phyloP scores from a whole-genome alignment of 2,888 invertebrate genomes.

The Bellardia pandia region DNA sequence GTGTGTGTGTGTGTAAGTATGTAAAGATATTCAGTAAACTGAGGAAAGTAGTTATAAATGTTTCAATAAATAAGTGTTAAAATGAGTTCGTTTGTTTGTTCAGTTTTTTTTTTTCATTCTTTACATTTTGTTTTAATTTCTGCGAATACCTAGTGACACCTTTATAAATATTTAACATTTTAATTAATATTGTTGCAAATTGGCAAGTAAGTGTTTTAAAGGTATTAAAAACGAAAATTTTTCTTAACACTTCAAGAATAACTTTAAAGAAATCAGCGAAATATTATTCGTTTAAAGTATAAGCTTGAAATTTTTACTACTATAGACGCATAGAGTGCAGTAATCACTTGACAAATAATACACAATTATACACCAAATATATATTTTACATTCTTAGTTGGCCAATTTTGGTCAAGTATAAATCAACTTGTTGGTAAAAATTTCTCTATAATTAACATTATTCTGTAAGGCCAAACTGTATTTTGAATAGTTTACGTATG shows the following conservation, averaged over 20 bases:
- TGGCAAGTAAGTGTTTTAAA: not conserved
- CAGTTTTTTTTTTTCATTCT: not conserved
- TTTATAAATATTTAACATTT: slow-evolving; percentile 64
- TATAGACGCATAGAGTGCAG: no score
- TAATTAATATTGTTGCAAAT: slow-evolving; percentile 32
- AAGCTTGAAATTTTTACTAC: no score
- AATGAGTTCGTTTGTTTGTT: slow-evolving; percentile 5
- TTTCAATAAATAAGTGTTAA: slow-evolving; percentile 64
- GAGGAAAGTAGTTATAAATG: slow-evolving; percentile 50
- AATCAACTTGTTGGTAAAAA: no score
- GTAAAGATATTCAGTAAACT: slow-evolving; percentile 27
- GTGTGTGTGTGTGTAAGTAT: not conserved
- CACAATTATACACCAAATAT: not conserved
- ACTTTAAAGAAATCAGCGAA: not conserved
- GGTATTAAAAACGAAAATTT: not conserved
- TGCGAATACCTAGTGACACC: slow-evolving; percentile 52
- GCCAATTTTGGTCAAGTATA: no score
- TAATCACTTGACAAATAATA: no score
- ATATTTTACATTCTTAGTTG: no score
- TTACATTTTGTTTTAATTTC: slow-evolving; percentile 28
- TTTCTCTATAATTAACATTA: no score
- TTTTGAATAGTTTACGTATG: no score
- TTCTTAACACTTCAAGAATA: not conserved
- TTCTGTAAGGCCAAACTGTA: no score
- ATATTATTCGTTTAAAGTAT: no score